phyloP scores from a whole-genome alignment of 2,888 invertebrate species.

The Dromius quadrimaculatus region DNA sequence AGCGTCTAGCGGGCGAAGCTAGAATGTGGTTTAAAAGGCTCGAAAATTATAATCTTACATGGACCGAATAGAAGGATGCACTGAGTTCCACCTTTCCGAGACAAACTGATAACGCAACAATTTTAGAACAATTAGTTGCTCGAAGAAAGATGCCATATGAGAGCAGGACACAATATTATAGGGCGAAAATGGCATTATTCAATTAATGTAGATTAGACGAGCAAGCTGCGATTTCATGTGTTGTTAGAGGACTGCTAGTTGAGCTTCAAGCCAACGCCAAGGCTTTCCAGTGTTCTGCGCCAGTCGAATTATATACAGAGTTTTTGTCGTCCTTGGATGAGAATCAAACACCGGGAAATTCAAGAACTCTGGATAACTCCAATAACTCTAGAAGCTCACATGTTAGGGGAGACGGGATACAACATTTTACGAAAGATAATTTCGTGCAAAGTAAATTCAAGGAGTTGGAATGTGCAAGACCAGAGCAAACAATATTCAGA shows the following conservation, averaged over 20 bases:
- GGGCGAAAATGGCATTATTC: slow-evolving; percentile 54
- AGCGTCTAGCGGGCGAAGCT: slow-evolving; percentile 56
- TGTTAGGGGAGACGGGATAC: too few relatives aligned
- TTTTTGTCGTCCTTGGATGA: slow-evolving; percentile 48
- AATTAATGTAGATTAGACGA: slow-evolving; percentile 1
- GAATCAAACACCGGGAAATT: slow-evolving; percentile 49
- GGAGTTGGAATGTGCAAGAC: neutral
- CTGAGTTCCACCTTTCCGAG: slow-evolving; percentile 51
- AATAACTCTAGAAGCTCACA: neutral
- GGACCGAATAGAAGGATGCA: slow-evolving; percentile 57
- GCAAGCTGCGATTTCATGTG: slow-evolving; percentile 36
- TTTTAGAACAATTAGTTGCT: slow-evolving; percentile 56
- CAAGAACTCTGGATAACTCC: neutral
- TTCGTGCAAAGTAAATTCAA: neutral
- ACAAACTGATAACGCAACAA: slow-evolving; percentile 56
- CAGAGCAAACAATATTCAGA: neutral
- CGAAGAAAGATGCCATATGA: slow-evolving; percentile 55
- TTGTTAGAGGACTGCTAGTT: slow-evolving; percentile 45
- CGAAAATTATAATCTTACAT: slow-evolving; percentile 55
- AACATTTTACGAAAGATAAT: neutral
- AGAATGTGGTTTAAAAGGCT: slow-evolving; percentile 57
- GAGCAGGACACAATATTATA: slow-evolving; percentile 58
- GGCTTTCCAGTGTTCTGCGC: slow-evolving; percentile 43
- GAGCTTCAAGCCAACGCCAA: slow-evolving; percentile 51
- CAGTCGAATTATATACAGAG: slow-evolving; percentile 36